Evolutionary conservation across 1,140 invertebrate species (phyloP), one percentile per base, ranked within the genome.

Genomic region (Tetraneura akinire): DNA sequence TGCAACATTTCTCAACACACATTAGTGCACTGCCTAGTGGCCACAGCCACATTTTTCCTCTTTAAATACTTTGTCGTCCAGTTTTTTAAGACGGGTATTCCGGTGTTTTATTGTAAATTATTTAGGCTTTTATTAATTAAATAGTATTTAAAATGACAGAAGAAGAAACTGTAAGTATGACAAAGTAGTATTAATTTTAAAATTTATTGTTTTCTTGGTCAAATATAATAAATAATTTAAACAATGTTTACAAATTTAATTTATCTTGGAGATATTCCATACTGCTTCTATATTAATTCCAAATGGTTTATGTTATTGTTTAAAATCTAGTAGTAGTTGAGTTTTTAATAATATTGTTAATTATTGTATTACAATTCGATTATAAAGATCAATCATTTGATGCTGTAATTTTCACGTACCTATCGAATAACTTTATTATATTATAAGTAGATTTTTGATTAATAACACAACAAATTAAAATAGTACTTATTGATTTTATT

Each of bases 141-240:
- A n/a, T 60, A 42, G 10, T 2, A 23, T 26, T 45, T 14, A 78
- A 47, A 82, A 85, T 85, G 84, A 82, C 84, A 16, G 84, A 85
- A 83, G 84, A 85, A 81, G 84, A 85, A 47, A 73, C 84, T 60
- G 84, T 85, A 82, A 82, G 84, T 83, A 76, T 26, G 0, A 11
- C 13, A 5, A 21, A 8, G n/a, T 29, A 8, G n/a, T 66, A 66
- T 13, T 53, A 6, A 8, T 66, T 66, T 66, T 66, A 29, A 26
- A 45, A 45, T 45, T 21, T 66, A 3, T 13, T 8, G 11, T 66
- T 66, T 18, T 66, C 64, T 42, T 42, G 42, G 64, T 66, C 11
- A 9, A 21, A 23, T 1, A 6, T 42, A 42, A 11, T 66, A 5
- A 45, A 18, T 47, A 45, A 47, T 26, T 26, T 14, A 47, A 47